These are phyloP conservation scores for Eustalomyia histrio DNA, from an alignment of 2,888 invertebrate species.

Conservation along the genomic window DNA sequence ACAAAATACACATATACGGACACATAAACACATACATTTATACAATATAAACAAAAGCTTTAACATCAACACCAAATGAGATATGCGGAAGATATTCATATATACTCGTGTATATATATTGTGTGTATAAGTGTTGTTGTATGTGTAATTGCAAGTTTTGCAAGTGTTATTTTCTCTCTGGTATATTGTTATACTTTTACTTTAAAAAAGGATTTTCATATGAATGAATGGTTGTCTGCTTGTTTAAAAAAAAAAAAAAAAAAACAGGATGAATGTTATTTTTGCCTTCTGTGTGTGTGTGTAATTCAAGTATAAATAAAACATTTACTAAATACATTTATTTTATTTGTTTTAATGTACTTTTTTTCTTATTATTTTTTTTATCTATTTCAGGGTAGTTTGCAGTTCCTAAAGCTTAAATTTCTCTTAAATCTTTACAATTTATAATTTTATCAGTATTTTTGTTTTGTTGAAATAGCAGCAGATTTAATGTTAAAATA, in stretches of 20 bases:
- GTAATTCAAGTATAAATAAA: constrained; percentile 20
- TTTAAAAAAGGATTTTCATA: constrained; percentile 19
- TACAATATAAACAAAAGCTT: constrained; percentile 42
- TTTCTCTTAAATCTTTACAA: neutral
- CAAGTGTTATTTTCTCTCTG: neutral
- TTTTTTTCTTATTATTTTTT: constrained; percentile 3
- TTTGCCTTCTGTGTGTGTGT: neutral
- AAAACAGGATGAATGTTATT: neutral
- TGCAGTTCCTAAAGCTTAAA: neutral
- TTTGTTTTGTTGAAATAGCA: neutral
- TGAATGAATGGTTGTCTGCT: constrained; percentile 10
- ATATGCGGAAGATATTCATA: constrained; percentile 33
- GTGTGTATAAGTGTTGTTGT: constrained; percentile 8
- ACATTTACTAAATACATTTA: constrained; percentile 39
- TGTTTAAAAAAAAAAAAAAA: neutral
- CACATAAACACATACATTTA: neutral
- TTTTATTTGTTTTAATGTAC: constrained; percentile 49
- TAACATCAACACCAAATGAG: constrained; percentile 57
- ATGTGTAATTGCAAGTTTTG: neutral
- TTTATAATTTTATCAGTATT: neutral
- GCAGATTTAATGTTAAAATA: constrained; percentile 31
- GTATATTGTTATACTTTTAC: neutral
- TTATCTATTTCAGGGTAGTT: neutral
- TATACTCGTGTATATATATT: neutral
- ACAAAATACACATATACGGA: neutral